phyloP scores from a whole-genome alignment of 2,797 vertebrate genomes.

The Uromys caudimaculatus region DNA sequence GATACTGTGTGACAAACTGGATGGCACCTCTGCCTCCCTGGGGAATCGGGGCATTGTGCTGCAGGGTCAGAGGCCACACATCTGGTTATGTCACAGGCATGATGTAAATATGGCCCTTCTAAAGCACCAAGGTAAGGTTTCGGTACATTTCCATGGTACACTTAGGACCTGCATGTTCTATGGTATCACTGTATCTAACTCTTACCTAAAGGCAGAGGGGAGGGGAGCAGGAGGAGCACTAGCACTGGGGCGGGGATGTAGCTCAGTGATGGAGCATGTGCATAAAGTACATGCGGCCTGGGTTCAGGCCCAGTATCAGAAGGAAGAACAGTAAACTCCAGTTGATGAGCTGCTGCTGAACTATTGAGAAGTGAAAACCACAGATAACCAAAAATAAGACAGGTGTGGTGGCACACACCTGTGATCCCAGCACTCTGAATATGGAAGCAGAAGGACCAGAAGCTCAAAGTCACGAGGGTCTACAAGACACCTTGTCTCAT shows the following conservation, averaged over 20 bases:
- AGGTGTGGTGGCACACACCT: neutral
- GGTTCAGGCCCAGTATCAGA: neutral
- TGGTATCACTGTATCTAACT: neutral
- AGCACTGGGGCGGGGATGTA: neutral
- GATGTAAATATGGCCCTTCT: constrained; percentile 18
- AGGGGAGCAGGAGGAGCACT: neutral
- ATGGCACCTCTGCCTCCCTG: constrained; percentile 96
- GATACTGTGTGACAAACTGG: constrained; percentile 98
- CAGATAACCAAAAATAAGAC: neutral
- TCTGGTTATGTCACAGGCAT: neutral
- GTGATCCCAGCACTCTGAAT: neutral
- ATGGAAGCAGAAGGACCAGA: neutral
- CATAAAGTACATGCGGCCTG: neutral
- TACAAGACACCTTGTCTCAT: neutral
- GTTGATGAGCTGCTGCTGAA: neutral
- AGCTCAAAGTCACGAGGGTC: neutral
- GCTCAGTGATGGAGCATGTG: neutral
- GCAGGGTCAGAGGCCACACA: constrained; percentile 64
- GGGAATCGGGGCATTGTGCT: constrained; percentile 97
- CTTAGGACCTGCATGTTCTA: neutral
- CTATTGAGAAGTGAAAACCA: neutral
- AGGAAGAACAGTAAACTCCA: neutral
- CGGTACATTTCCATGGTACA: neutral
- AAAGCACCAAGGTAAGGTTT: neutral
- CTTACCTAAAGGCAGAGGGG: neutral